phyloP scores from a whole-genome alignment of 2,797 vertebrate genomes.

The Pseudochirops corinnae region DNA sequence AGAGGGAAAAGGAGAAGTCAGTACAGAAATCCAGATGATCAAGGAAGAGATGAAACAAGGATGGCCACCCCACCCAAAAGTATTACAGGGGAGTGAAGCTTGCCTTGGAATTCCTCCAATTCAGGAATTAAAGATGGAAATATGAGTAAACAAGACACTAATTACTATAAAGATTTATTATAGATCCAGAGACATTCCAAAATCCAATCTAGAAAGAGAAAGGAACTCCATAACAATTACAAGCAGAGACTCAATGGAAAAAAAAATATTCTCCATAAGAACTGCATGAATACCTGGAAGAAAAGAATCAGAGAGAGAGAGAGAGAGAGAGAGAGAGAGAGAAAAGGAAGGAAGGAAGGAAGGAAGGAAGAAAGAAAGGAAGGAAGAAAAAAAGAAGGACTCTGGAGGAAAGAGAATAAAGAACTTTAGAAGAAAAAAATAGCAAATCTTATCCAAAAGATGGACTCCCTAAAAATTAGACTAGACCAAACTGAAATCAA shows the following conservation, averaged over 20 bases:
- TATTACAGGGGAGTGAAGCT: not conserved
- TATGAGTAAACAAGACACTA: not conserved
- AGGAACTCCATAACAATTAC: not conserved
- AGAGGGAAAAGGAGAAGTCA: not conserved
- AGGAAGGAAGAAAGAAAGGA: not conserved
- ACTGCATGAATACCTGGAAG: not conserved
- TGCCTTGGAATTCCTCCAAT: not conserved
- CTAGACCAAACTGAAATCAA: not conserved
- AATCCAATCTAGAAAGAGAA: not conserved
- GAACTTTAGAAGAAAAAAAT: not conserved
- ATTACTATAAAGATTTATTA: not conserved
- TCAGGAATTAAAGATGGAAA: not conserved
- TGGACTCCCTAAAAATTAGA: not conserved
- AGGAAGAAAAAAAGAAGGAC: not conserved
- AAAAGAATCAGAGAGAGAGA: not conserved
- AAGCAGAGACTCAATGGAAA: not conserved
- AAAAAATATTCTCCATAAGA: not conserved
- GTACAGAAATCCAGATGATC: not conserved
- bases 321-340: too few relatives aligned
- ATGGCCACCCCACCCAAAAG: not conserved
- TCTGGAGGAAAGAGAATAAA: not conserved
- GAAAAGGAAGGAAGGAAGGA: too few relatives aligned
- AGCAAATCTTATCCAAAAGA: not conserved
- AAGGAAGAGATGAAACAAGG: not conserved
- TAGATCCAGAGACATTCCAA: not conserved